Evolutionary conservation across 1,140 invertebrate species (phyloP).

Genomic region (Brachionus plicatilis): DNA sequence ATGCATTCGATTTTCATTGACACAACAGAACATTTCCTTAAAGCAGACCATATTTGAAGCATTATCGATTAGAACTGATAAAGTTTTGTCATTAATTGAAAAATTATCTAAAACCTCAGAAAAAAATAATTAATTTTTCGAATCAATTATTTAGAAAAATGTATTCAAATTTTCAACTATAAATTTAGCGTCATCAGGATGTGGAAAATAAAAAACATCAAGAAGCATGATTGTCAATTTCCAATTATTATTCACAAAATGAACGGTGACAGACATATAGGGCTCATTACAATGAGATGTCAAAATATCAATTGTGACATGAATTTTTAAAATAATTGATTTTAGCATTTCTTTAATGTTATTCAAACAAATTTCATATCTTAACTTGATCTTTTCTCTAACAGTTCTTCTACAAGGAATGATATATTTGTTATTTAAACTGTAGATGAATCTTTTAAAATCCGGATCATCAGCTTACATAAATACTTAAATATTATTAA

Average conservation of each 20-base stretch:
- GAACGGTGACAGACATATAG: conserved; percentile 45
- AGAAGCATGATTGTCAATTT: conserved; percentile 25
- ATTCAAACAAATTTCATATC: conserved; percentile 42
- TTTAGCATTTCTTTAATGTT: conserved; percentile 8
- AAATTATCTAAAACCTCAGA: neutral
- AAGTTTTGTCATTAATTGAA: neutral
- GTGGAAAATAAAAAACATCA: conserved; percentile 41
- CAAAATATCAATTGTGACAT: conserved; percentile 45
- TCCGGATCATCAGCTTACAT: no score
- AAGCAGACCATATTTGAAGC: neutral
- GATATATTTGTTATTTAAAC: no score
- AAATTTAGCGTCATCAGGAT: conserved; percentile 41
- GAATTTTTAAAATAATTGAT: conserved; percentile 37
- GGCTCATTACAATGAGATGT: conserved; percentile 43
- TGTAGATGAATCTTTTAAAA: no score
- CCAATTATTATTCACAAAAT: conserved; percentile 44
- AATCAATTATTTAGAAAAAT: neutral
- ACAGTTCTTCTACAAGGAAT: conserved; percentile 42
- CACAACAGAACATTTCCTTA: neutral
- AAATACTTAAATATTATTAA: no score
- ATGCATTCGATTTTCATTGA: neutral
- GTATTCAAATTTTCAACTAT: conserved; percentile 41
- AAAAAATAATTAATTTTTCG: neutral
- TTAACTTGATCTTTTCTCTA: conserved; percentile 42
- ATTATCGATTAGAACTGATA: neutral